Base-by-base conservation (phyloP, 2,113 vertebrate genomes). In the Callocephalon fimbriatum region DNA sequence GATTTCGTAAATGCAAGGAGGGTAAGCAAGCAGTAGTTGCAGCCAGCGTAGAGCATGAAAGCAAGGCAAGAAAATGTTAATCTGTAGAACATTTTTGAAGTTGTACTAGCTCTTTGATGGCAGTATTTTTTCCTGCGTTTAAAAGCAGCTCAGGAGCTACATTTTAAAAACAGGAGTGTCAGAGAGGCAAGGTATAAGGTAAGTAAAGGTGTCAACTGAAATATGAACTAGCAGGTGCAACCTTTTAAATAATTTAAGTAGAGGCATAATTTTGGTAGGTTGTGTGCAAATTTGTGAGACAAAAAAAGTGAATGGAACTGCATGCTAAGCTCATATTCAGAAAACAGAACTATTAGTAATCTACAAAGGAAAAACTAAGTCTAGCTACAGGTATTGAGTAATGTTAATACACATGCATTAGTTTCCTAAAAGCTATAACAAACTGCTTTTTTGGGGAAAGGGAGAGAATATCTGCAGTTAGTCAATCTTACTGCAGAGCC, bases 291-390 rank as follows among this genome's bases (percentile, higher is more conserved):
- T 82, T 86, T 86, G 85, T 84, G 88, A 96, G 70, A 90, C 32
- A 92, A 81, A 91, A 77, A 92, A 73, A 67, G 23, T 86, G 96
- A 95, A 83, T 7, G 37, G 98, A 98, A 98, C 97, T 98, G 90
- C 98, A 98, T 98, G 98, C 98, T 98, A 92, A 98, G 98, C 96
- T 96, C 97, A 35, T 90, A 88, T 83, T 98, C 70, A 93, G 92
- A 95, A 96, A 97, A 97, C 35, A 95, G 82, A 95, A 95, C 91
- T 95, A 96, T 66, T 81, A 85, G 81, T 96, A 75, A 86, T 96
- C 95, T 98, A 98, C 18, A 79, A 88, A 86, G 75, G 81, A 86
- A 85, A 96, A 96, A 94, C 77, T 96, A 79, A 37, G 26, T 95
- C 77, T 97, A 97, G 54, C 94, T 98, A 98, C 74, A 74, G 68